phyloP scores from a whole-genome alignment of 2,113 vertebrate genomes.

The Callospermophilus lateralis region DNA sequence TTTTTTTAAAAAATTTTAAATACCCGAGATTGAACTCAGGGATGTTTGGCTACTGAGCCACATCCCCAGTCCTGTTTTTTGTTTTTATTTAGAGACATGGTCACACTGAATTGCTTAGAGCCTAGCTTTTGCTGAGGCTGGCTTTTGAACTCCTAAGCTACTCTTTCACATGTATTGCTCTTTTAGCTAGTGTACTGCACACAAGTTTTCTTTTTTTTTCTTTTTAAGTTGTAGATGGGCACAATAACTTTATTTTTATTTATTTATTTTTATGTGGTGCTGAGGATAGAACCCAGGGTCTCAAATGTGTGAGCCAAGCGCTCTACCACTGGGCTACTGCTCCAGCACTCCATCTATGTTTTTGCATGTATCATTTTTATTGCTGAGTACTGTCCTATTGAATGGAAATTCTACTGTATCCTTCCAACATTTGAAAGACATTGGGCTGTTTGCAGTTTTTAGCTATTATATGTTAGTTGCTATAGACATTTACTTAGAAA shows the following conservation, averaged over 20 bases:
- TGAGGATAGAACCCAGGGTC: too few relatives aligned
- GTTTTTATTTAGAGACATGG: too few relatives aligned
- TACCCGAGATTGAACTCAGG: too few relatives aligned
- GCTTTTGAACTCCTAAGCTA: too few relatives aligned
- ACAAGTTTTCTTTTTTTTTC: neutral
- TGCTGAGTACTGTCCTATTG: neutral
- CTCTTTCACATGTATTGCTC: neutral
- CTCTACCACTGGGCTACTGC: too few relatives aligned
- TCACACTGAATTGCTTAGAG: too few relatives aligned
- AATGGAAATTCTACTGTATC: neutral
- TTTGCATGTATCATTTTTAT: neutral
- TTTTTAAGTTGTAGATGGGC: neutral
- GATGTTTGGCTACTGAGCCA: too few relatives aligned
- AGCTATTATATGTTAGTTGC: neutral
- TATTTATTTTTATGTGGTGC: too few relatives aligned
- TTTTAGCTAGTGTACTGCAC: neutral
- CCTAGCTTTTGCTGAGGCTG: too few relatives aligned
- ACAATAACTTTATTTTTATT: too few relatives aligned
- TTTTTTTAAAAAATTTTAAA: neutral
- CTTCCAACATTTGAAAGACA: neutral
- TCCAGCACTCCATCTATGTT: neutral
- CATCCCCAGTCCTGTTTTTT: too few relatives aligned
- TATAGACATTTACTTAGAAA: slow-evolving; percentile 25
- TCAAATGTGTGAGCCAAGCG: too few relatives aligned
- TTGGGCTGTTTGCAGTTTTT: neutral